Evolutionary conservation across 2,888 invertebrate species (phyloP).

Genomic region (Heliconius ethilla): DNA sequence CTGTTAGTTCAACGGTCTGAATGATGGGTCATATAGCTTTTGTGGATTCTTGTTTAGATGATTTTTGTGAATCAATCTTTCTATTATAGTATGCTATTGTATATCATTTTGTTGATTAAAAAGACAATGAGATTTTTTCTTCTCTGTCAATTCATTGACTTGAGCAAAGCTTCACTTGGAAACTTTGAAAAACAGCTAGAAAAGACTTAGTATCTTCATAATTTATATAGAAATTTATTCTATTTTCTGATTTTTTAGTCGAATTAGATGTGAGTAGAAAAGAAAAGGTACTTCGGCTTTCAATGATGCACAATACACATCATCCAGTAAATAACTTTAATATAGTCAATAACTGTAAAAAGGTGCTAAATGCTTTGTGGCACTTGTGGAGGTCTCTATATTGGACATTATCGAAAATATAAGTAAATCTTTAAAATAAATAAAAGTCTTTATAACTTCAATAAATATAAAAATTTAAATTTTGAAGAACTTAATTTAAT

Average conservation of each 20-base stretch:
- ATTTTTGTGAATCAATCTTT: background rate
- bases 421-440: too few relatives aligned
- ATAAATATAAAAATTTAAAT: background rate
- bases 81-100: background rate
- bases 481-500: background rate
- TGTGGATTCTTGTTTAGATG: background rate
- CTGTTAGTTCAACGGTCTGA: constrained; percentile 2
- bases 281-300: too few relatives aligned
- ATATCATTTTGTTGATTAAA: background rate
- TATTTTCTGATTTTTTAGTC: background rate
- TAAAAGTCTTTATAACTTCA: too few relatives aligned
- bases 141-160: too few relatives aligned
- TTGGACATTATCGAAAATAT: background rate
- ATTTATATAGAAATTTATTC: background rate
- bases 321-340: background rate
- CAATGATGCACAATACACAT: background rate
- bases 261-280: too few relatives aligned
- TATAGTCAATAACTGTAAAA: background rate
- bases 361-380: background rate
- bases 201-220: background rate
- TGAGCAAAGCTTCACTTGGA: background rate
- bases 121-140: background rate
- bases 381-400: background rate
- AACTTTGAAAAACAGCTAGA: background rate
- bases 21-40: constrained; percentile 4